A percentile compares a stretch with the other conserved stretches of the same genome.
phyloP scores from a whole-genome alignment of 2,797 vertebrate species.

The Clarias pachynema region DNA sequence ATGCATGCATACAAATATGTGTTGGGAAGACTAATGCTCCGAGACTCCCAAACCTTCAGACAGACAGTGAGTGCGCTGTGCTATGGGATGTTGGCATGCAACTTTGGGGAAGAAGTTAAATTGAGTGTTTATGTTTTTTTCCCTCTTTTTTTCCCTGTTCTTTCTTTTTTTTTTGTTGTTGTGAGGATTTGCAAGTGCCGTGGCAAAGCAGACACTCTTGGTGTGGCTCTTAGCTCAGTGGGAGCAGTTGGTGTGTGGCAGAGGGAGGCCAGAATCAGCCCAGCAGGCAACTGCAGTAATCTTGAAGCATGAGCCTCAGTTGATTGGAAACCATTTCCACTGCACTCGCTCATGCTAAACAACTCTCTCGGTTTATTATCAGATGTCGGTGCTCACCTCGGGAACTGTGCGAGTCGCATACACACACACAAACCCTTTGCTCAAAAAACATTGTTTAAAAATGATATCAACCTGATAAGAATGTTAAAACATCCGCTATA shows the following conservation, averaged over 20 bases:
- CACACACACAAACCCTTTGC: constrained; percentile 44
- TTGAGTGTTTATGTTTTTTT: constrained; percentile 31
- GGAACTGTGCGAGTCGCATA: constrained; percentile 9
- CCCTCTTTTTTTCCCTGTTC: too few relatives aligned
- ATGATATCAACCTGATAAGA: background rate
- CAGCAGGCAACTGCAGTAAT: constrained; percentile 54
- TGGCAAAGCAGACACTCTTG: constrained; percentile 39
- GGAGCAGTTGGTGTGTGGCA: constrained; percentile 33
- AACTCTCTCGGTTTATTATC: constrained; percentile 70
- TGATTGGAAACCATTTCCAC: constrained; percentile 63
- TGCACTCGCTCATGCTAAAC: constrained; percentile 67
- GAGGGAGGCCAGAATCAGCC: constrained; percentile 25
- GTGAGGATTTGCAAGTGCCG: constrained; percentile 12
- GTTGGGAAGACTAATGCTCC: background rate
- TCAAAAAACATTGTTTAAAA: constrained; percentile 6
- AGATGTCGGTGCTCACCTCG: constrained; percentile 60
- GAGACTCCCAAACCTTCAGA: background rate
- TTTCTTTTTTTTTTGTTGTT: background rate
- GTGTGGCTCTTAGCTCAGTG: constrained; percentile 34
- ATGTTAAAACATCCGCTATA: constrained; percentile 4
- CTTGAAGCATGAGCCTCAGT: constrained; percentile 57
- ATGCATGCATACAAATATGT: background rate
- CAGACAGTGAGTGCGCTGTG: background rate
- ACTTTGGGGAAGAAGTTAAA: constrained; percentile 13
- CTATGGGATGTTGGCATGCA: constrained; percentile 9